Conservation (phyloP, 2,888 invertebrate species). For the Ormyrus thymus region DNA sequence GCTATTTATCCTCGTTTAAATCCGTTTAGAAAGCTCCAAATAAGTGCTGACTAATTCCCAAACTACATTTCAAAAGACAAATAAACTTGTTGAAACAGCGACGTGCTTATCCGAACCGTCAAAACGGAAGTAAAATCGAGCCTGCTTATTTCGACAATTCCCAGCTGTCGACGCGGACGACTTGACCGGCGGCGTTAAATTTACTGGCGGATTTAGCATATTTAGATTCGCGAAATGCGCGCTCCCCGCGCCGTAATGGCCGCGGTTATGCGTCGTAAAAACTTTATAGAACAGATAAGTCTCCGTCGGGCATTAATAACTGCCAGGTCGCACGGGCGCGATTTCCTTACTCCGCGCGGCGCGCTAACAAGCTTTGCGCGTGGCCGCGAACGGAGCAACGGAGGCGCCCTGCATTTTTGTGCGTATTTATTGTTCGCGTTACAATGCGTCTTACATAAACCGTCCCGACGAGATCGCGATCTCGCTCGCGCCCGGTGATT, state of each 20-base stretch:
- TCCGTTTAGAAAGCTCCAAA: too few species aligned
- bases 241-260: slow-evolving; percentile 12
- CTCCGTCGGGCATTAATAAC: slow-evolving; percentile 34
- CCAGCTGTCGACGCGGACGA: not conserved
- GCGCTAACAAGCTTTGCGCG: slow-evolving; percentile 8
- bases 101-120: too few species aligned
- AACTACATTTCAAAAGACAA: too few species aligned
- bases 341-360: slow-evolving; percentile 11
- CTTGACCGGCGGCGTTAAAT: slow-evolving; percentile 16
- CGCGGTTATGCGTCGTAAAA: slow-evolving; percentile 32
- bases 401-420: slow-evolving; percentile 5
- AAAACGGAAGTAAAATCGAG: too few species aligned
- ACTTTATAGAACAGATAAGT: slow-evolving; percentile 42
- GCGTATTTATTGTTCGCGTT: slow-evolving; percentile 31
- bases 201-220: slow-evolving; percentile 32
- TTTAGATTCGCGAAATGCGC: slow-evolving; percentile 18
- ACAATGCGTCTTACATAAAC: slow-evolving; percentile 23
- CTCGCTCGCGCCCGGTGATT: not conserved
- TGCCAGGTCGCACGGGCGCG: slow-evolving; percentile 21
- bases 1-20: too few species aligned
- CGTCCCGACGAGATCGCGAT: slow-evolving; percentile 6
- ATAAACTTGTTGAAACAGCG: too few species aligned
- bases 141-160: too few species aligned
- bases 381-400: not conserved
- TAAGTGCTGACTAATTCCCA: too few species aligned